phyloP scores from a whole-genome alignment of 1,140 invertebrate genomes.

The Drosophila ercepeae region DNA sequence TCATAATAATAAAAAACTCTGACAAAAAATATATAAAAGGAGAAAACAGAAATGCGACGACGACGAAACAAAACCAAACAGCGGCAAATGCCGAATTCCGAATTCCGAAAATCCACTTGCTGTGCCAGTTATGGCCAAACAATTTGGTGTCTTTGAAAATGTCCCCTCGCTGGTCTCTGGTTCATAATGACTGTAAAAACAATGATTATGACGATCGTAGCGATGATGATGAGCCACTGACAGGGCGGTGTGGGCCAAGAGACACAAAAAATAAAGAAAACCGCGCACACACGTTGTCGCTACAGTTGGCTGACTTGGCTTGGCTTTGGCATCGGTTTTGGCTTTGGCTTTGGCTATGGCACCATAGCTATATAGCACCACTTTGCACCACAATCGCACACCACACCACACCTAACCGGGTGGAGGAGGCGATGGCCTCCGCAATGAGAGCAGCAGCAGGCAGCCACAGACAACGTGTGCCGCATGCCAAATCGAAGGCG shows the following conservation, averaged over 20 bases:
- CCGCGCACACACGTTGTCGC: conserved; percentile 37
- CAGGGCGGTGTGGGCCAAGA: conserved; percentile 28
- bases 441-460: conserved; percentile 69
- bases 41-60: conserved; percentile 60
- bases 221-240: conserved; percentile 21
- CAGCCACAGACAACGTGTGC: conserved; percentile 61
- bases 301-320: conserved; percentile 11
- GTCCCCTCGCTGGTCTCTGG: conserved; percentile 42
- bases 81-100: conserved; percentile 60
- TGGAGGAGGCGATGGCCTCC: conserved; percentile 49
- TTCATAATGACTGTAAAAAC: conserved; percentile 1
- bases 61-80: conserved; percentile 29
- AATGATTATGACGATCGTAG: conserved; percentile 16
- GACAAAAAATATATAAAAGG: conserved; percentile 4
- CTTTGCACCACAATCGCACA: conserved; percentile 12
- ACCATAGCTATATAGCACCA: conserved; percentile 2
- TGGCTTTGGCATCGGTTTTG: conserved; percentile 14
- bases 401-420: conserved; percentile 49
- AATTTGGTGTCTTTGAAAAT: conserved; percentile 65
- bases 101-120: conserved; percentile 45
- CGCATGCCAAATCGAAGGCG: conserved; percentile 74
- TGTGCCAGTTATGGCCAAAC: conserved; percentile 74
- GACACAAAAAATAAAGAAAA: conserved; percentile 23
- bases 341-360: conserved; percentile 20
- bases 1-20: neutral